Conservation (phyloP, 2,113 vertebrate species). For the Heliornis fulica region DNA sequence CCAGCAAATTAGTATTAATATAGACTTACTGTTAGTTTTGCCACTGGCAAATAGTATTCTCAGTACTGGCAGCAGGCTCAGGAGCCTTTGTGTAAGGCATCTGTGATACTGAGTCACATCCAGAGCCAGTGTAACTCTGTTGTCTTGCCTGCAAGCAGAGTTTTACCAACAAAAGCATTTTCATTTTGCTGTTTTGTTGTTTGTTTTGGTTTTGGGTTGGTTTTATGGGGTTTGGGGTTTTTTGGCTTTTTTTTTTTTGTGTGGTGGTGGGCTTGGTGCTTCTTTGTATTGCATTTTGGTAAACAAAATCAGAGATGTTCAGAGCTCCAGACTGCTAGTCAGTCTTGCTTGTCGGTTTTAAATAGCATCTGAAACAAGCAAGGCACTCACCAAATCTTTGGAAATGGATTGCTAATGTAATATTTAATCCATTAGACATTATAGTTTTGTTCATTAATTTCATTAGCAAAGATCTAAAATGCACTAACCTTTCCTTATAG, state of each 20-base stretch:
- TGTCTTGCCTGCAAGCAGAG: neutral
- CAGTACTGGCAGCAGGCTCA: neutral
- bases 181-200: neutral
- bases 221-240: too few relatives aligned
- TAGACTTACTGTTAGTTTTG: conserved; percentile 8
- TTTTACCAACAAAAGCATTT: neutral
- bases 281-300: neutral
- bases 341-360: neutral
- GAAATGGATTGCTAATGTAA: conserved; percentile 35
- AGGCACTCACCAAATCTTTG: neutral
- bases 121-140: neutral
- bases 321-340: neutral
- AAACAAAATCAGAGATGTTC: neutral
- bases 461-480: conserved; percentile 12
- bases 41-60: neutral
- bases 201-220: too few relatives aligned
- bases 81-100: neutral
- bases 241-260: too few relatives aligned
- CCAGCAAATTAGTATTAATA: neutral
- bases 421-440: conserved; percentile 25
- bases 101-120: neutral
- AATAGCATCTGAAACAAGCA: neutral
- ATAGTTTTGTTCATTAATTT: neutral
- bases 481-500: neutral
- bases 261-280: neutral